Evolutionary conservation across 2,113 vertebrate genomes (phyloP).

Genomic region (Heterochromis multidens): DNA sequence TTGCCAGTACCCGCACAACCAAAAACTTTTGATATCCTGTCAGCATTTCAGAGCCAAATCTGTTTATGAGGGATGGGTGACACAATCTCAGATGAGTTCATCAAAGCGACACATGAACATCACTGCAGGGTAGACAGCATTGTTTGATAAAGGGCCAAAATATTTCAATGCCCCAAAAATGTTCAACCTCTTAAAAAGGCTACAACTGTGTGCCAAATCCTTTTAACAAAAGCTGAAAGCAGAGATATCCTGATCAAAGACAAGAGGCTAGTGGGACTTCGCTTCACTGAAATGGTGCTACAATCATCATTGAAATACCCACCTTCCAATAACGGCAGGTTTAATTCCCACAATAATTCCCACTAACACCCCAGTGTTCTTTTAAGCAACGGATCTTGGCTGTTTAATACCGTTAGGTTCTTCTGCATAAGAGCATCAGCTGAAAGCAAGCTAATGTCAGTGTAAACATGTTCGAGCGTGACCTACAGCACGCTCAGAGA

Average conservation of each 20-base stretch:
- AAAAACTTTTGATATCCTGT: conserved; percentile 26
- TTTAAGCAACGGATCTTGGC: background rate
- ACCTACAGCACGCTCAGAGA: conserved; percentile 53
- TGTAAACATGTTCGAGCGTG: conserved; percentile 6
- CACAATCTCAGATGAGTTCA: conserved; percentile 16
- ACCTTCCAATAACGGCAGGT: background rate
- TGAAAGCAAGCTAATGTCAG: background rate
- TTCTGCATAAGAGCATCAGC: background rate
- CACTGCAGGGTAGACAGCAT: background rate
- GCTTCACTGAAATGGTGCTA: background rate
- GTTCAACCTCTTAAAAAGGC: conserved; percentile 1
- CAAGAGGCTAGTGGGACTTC: background rate
- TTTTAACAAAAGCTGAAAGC: background rate
- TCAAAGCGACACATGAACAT: background rate
- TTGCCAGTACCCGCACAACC: background rate
- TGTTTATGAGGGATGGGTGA: conserved; percentile 1
- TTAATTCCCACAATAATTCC: background rate
- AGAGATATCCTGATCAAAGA: background rate
- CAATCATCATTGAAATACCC: background rate
- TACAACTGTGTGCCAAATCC: background rate
- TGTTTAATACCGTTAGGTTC: background rate
- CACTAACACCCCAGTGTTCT: background rate
- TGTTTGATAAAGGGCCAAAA: background rate
- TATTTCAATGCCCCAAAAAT: background rate
- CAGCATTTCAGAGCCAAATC: conserved; percentile 26